Evolutionary conservation across 2,797 vertebrate species (phyloP).

Genomic region (Phataginus tetradactyla): DNA sequence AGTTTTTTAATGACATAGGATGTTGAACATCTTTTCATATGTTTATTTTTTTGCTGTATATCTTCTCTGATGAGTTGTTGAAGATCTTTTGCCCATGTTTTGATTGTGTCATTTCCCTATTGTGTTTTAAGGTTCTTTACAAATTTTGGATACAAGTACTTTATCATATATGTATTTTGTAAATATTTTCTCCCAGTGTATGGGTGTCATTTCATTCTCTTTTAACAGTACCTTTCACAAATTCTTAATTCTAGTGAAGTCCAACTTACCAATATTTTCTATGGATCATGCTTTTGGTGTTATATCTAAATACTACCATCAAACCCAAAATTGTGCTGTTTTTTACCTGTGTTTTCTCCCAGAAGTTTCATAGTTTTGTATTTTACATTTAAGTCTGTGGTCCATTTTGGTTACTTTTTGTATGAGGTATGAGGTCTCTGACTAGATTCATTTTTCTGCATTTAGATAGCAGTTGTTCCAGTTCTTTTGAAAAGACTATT

Average conservation of each 20-base stretch:
- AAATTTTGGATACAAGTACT: background rate
- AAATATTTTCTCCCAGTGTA: background rate
- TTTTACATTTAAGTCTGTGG: background rate
- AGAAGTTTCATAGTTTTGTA: background rate
- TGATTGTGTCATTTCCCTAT: background rate
- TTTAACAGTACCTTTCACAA: background rate
- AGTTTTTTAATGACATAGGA: background rate
- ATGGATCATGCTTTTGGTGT: background rate
- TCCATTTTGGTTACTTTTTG: conserved; percentile 28
- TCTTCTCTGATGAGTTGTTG: background rate
- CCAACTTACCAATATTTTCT: background rate
- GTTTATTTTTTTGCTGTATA: background rate
- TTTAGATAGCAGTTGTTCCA: background rate
- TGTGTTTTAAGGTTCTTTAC: background rate
- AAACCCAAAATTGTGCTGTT: background rate
- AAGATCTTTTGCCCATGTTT: background rate
- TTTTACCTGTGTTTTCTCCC: background rate
- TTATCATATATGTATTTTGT: background rate
- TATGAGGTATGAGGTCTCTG: background rate
- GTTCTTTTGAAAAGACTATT: background rate
- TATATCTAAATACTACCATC: background rate
- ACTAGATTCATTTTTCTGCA: background rate
- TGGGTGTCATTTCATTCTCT: background rate
- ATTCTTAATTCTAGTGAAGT: conserved; percentile 6
- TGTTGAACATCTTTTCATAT: background rate